Conservation (phyloP, 2,113 vertebrate genomes). For the Brachionichthys hirsutus region DNA sequence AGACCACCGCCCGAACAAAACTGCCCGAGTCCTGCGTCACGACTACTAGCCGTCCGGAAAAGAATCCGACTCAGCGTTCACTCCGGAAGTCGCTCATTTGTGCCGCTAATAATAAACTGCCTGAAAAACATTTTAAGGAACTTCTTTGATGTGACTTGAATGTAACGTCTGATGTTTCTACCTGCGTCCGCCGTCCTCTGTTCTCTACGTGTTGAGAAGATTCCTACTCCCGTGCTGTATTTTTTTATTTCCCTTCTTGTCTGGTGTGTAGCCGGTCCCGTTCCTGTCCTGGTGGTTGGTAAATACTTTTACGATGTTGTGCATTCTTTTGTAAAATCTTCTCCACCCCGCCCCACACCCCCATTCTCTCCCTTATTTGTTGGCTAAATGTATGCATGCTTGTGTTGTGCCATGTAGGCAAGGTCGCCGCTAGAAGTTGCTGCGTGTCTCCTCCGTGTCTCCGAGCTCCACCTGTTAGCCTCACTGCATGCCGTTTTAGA, state of each 20-base stretch:
- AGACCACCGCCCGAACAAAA: slow-evolving; percentile 58
- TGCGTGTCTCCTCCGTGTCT: slow-evolving; percentile 77
- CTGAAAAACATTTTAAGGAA: slow-evolving; percentile 57
- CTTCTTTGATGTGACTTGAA: slow-evolving; percentile 81
- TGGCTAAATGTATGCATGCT: slow-evolving; percentile 82
- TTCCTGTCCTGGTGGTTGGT: slow-evolving; percentile 77
- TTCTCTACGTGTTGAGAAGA: slow-evolving; percentile 69
- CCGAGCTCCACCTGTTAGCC: slow-evolving; percentile 79
- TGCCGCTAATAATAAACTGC: slow-evolving; percentile 54
- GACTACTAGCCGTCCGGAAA: slow-evolving; percentile 29
- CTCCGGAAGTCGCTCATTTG: slow-evolving; percentile 23
- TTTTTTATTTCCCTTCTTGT: slow-evolving; percentile 41
- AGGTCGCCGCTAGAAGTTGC: slow-evolving; percentile 76
- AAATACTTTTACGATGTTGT: too few species aligned
- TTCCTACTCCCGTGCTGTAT: slow-evolving; percentile 66
- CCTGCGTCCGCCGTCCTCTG: slow-evolving; percentile 75
- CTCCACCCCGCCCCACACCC: slow-evolving; percentile 42
- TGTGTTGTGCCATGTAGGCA: slow-evolving; percentile 74
- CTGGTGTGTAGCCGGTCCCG: slow-evolving; percentile 75
- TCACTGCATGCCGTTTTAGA: slow-evolving; percentile 88
- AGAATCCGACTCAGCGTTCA: slow-evolving; percentile 7
- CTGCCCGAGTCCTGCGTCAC: slow-evolving; percentile 53
- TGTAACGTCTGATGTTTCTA: slow-evolving; percentile 79
- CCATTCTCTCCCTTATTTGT: slow-evolving; percentile 57
- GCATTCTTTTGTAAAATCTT: slow-evolving; percentile 72